phyloP scores from a whole-genome alignment of 2,888 invertebrate species.

The Euplexia lucipara region DNA sequence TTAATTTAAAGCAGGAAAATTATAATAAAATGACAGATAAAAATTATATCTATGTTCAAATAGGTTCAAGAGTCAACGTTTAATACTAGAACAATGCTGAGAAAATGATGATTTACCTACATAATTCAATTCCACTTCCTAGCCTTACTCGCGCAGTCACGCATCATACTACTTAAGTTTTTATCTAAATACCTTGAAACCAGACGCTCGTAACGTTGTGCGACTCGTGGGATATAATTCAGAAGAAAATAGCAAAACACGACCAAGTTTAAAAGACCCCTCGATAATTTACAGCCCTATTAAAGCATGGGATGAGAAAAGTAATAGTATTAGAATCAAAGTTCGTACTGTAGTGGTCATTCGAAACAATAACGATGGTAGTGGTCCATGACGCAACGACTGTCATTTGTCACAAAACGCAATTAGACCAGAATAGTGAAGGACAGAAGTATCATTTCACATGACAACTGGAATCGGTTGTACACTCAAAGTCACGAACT shows the following conservation, averaged over 20 bases:
- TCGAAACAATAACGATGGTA: conserved; percentile 47
- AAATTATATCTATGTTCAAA: conserved; percentile 21
- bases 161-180: conserved; percentile 68
- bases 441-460: conserved; percentile 25
- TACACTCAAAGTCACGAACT: not conserved
- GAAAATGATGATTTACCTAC: conserved; percentile 55
- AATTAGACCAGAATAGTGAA: conserved; percentile 11
- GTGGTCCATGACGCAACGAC: conserved; percentile 45
- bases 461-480: not conserved
- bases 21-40: conserved; percentile 30
- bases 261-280: conserved; percentile 49
- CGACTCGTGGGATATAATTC: conserved; percentile 63
- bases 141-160: conserved; percentile 62
- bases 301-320: conserved; percentile 37
- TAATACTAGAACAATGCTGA: conserved; percentile 55
- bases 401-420: conserved; percentile 47
- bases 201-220: conserved; percentile 56
- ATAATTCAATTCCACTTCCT: conserved; percentile 64
- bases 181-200: conserved; percentile 70
- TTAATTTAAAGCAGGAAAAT: conserved; percentile 28
- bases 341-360: conserved; percentile 49
- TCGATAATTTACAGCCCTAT: conserved; percentile 30
- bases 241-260: conserved; percentile 49
- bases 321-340: conserved; percentile 53
- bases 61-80: conserved; percentile 52